A percentile compares a stretch with the other conserved stretches of the same genome.
These are phyloP conservation scores for Hylaea fasciaria DNA, from an alignment of 2,888 invertebrate species.

Conservation along the genomic window DNA sequence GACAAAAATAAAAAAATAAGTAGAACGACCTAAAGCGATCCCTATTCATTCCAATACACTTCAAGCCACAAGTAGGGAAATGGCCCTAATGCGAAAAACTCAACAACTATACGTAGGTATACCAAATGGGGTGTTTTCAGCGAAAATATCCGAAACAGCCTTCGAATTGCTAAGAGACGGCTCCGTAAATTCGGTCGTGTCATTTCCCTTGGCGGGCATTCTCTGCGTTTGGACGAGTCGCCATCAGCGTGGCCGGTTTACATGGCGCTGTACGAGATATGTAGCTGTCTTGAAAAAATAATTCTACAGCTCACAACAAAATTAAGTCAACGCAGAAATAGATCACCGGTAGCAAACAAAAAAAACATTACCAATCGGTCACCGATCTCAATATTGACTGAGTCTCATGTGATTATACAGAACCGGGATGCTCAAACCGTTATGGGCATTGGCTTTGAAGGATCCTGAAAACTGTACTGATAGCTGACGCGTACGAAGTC, in stretches of 20 bases:
- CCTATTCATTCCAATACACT: conserved; percentile 11
- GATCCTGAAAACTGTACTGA: too few species aligned
- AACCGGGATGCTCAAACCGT: too few species aligned
- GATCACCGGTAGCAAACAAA: too few species aligned
- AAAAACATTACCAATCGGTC: too few species aligned
- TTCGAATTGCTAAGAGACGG: conserved; percentile 53
- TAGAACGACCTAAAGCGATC: not conserved
- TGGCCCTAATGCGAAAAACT: conserved; percentile 23
- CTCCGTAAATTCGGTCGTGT: conserved; percentile 62
- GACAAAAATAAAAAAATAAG: not conserved
- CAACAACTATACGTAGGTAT: conserved; percentile 24
- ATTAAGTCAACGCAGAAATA: too few species aligned
- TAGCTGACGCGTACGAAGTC: too few species aligned
- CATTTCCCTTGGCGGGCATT: conserved; percentile 61
- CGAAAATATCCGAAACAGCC: conserved; percentile 55
- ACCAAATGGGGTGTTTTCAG: conserved; percentile 40
- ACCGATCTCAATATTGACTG: too few species aligned
- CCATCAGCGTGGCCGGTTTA: conserved; percentile 37
- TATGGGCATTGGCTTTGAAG: too few species aligned
- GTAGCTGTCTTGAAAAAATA: not conserved
- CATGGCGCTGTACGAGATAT: conserved; percentile 18
- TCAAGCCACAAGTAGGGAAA: conserved; percentile 10
- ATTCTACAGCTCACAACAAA: too few species aligned
- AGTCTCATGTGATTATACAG: too few species aligned
- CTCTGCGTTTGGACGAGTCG: conserved; percentile 54